A percentile compares a stretch with the other conserved stretches of the same genome.
phyloP scores from a whole-genome alignment of 2,113 vertebrate species.

The Ageneiosus marmoratus region DNA sequence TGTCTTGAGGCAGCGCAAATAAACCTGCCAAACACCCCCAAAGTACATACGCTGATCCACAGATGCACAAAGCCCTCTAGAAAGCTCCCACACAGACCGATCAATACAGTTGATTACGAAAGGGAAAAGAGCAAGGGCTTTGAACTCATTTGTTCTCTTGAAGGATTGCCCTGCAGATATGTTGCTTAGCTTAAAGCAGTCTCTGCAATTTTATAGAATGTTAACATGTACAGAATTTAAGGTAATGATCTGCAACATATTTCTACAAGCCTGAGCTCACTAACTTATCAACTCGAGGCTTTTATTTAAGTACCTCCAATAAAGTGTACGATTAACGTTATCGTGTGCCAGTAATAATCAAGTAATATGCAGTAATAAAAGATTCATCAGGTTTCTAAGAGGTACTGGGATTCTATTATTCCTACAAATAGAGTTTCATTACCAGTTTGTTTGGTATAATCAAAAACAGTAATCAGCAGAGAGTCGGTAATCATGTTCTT shows the following conservation, averaged over 20 bases:
- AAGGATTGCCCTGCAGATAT: slow-evolving; percentile 45
- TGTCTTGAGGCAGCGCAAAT: slow-evolving; percentile 70
- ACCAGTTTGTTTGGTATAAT: slow-evolving; percentile 24
- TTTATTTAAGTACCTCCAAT: neutral
- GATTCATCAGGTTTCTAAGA: slow-evolving; percentile 21
- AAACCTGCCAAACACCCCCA: slow-evolving; percentile 66
- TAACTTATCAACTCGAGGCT: slow-evolving; percentile 9
- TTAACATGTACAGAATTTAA: slow-evolving; percentile 4
- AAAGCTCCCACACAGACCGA: slow-evolving; percentile 58
- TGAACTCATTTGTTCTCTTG: slow-evolving; percentile 62
- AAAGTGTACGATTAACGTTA: neutral
- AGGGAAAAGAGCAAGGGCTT: slow-evolving; percentile 57
- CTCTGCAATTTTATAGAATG: neutral
- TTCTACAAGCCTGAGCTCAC: neutral
- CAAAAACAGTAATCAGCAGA: neutral
- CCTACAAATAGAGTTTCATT: slow-evolving; percentile 11
- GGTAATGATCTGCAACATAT: slow-evolving; percentile 25
- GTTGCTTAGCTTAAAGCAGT: slow-evolving; percentile 37
- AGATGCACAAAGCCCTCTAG: slow-evolving; percentile 56
- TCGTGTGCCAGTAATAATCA: neutral
- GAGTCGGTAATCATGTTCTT: neutral
- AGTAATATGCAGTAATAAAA: slow-evolving; percentile 19
- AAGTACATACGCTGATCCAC: slow-evolving; percentile 68
- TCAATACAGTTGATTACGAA: slow-evolving; percentile 77
- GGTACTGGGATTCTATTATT: neutral